Evolutionary conservation across 1,140 invertebrate species (phyloP), one percentile per base, ranked within the genome.

Genomic region (Lordiphosa collinella): DNA sequence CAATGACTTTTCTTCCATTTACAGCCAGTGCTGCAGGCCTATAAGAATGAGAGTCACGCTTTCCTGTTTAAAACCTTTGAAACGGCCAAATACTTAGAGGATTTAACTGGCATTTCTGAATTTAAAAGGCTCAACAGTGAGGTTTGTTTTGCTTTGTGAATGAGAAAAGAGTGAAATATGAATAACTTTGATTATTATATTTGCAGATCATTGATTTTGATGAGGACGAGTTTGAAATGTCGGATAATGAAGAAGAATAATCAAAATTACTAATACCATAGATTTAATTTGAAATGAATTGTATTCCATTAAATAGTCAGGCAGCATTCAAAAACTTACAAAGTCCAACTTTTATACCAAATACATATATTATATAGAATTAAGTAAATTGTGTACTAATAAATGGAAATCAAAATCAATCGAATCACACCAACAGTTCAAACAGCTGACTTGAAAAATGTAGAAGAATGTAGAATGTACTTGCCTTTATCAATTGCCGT

Each of bases 61-160:
- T 99, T 99, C 88, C 88, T 99, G 11, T 71, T 96, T 4, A 92
- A 95, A 70, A 96, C 95, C 0, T 97, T 98, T 72, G 94, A 97
- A 84, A 92, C 94, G 73, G 93, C 95, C 2, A 93, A 92, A 64
- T 95, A 95, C 90, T 90, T 99, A 43, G 97, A 98, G 90, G 93
- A 95, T 71, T 80, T 99, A 0, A 96, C 96, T 3, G 97, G 97
- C 0, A 90, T 99, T 6, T 93, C 93, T 4, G 91, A 95, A 16
- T 86, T 80, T 12, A 86, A 78, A 51, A 47, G 63, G 3, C 35
- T 86, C 9, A 63, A 89, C 32, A 86, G 74, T 57, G 60, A 86
- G 57, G 88, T 89, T 41, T 12, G 60, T 48, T 4, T 0, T 2
- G n/a, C 1, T 16, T 0, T 1, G 7, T 5, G 7, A 35, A 16